Conservation (phyloP, 2,113 vertebrate species). For the Microtus oregoni region DNA sequence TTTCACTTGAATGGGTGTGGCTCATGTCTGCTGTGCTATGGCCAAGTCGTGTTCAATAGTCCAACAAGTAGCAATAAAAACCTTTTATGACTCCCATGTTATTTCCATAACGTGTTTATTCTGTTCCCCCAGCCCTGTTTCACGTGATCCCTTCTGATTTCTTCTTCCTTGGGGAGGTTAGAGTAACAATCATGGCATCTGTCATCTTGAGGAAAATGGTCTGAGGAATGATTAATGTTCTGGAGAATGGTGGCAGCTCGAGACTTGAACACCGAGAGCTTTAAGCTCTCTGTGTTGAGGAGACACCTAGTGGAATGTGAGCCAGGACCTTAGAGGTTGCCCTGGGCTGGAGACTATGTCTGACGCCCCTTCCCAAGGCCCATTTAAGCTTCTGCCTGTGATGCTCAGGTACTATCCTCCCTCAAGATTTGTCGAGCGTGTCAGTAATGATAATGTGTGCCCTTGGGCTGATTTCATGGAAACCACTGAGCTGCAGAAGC, state of each 20-base stretch:
- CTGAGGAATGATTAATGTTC: background rate
- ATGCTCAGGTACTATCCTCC: background rate
- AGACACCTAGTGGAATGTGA: background rate
- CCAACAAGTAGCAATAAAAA: conserved; percentile 53
- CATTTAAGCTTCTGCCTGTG: background rate
- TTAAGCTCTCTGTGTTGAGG: background rate
- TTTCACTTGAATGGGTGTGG: background rate
- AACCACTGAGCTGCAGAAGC: background rate
- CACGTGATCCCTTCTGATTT: conserved; percentile 42
- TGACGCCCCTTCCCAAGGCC: background rate
- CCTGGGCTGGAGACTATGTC: background rate
- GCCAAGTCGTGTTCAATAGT: conserved; percentile 35
- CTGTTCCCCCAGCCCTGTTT: background rate
- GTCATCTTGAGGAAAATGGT: conserved; percentile 22
- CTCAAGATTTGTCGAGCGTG: background rate
- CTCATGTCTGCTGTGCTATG: background rate
- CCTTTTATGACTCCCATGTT: background rate
- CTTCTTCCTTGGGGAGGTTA: conserved; percentile 58
- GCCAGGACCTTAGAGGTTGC: background rate
- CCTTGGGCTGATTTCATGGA: background rate
- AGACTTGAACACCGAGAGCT: background rate
- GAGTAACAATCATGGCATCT: conserved; percentile 33
- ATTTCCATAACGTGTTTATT: conserved; percentile 38
- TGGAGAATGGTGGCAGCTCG: background rate
- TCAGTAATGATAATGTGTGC: background rate